Evolutionary conservation across 2,888 invertebrate species (phyloP), one percentile per base, ranked within the genome.

Genomic region (Apamea crenata): DNA sequence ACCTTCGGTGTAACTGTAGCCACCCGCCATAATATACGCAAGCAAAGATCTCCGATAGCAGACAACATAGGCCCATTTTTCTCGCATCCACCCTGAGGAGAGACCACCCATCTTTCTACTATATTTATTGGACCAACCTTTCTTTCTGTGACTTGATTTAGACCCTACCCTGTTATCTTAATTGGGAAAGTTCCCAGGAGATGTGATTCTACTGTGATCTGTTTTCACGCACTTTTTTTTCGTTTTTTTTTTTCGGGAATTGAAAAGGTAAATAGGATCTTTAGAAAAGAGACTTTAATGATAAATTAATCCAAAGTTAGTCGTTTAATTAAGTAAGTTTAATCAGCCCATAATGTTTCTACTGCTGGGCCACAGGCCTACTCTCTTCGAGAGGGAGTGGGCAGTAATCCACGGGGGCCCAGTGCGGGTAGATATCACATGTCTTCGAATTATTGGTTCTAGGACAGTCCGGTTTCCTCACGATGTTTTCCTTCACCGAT

Each of bases 61-160:
- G 92, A 86, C 89, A 92, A 93, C 94, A 92, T 89, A 89, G 92
- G 92, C 94, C 95, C 94, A 95, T 95, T 96, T 96, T 96, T 95
- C 94, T 93, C 93, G 88, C 94, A 94, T 94, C 95, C 93, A 93
- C 93, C 92, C 88, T 81, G 91, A 93, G 90, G 88, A 90, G 91
- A 88, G 63, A 78, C 92, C 93, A 87, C 92, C 94, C 93, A 94
- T 94, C 93, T 92, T 91, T 93, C 92, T 89, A 86, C 90, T 91
- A 94, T 95, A 96, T 96, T 96, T 96, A 96, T 96, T 94, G 92
- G 93, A 87, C 89, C 86, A 92, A 93, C 94, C 93, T 94, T 94
- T 94, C 93, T 93, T 92, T 93, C 92, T 93, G 91, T 88, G 92
- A 93, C 95, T 95, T 96, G 96, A 96, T 95, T 95, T 95, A 96